Evolutionary conservation across 2,797 vertebrate species (phyloP), one percentile per base, ranked within the genome.

Genomic region (Lutjanus argentimaculatus): DNA sequence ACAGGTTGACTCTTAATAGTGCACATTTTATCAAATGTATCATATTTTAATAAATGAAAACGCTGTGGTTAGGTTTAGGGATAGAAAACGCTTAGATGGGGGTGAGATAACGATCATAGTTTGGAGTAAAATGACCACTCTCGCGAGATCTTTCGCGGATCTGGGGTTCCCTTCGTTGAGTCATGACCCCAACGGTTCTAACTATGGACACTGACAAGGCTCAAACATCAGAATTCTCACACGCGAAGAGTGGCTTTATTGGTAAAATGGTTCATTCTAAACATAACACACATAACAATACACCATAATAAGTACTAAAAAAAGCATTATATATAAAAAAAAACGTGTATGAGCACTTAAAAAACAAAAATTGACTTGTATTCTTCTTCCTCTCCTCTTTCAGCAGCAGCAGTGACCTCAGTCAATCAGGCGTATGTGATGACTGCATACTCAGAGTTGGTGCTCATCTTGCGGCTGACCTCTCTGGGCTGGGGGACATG

Each of bases 401-500:
- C 43, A 15, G 25, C 46, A 62, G 8, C n/a, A 46, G 12, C n/a
- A 46, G 12, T 11, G 21, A 14, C 9, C 2, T 14, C 69, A 49
- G 30, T 88, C 69, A 49, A 22, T 88, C 85, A 94, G 46, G 92
- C 91, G 25, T 97, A 96, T 4, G 93, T 96, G 85, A 97, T 97
- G 77, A 96, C 86, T 0, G 96, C 96, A 42, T 97, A 97, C 80
- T 97, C 96, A 0, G 96, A 97, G 80, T 84, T 95, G 72, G 95
- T 95, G 93, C 95, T 97, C 94, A 96, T 93, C 85, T 96, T 96
- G 75, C 96, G 93, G 85, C 90, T 93, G 85, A 96, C 90, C 62
- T 97, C 95, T 84, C 93, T 94, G 65, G 93, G 77, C 52, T 88
- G 93, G 15, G 90, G 94, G 16, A 96, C 85, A 25, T 95, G 93